Conservation (phyloP, 2,113 vertebrate genomes). For the Callipepla squamata region DNA sequence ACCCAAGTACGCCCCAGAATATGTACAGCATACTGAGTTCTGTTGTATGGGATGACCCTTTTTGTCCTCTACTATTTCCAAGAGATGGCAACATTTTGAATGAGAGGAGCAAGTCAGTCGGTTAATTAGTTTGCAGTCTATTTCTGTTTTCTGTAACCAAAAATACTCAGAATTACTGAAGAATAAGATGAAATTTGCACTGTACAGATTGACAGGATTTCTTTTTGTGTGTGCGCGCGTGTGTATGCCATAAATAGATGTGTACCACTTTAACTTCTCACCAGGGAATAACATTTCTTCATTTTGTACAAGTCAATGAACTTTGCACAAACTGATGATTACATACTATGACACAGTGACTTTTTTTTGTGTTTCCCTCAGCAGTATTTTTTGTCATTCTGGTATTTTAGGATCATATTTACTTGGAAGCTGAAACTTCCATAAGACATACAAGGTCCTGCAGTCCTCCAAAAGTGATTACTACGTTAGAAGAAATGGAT, state of each 20-base stretch:
- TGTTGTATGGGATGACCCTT: neutral
- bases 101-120: neutral
- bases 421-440: neutral
- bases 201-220: neutral
- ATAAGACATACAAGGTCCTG: neutral
- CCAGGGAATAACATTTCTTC: slow-evolving; percentile 15
- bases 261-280: slow-evolving; percentile 21
- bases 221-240: neutral
- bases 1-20: neutral
- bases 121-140: slow-evolving; percentile 15
- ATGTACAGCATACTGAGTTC: neutral
- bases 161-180: neutral
- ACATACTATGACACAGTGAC: neutral
- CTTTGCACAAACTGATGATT: slow-evolving; percentile 48
- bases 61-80: neutral
- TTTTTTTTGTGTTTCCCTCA: slow-evolving; percentile 34
- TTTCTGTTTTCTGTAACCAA: slow-evolving; percentile 18
- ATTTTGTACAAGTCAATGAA: slow-evolving; percentile 30
- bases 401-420: slow-evolving; percentile 7
- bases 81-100: slow-evolving; percentile 7
- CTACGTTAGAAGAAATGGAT: neutral
- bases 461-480: neutral
- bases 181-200: neutral
- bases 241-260: neutral
- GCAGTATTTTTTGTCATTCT: slow-evolving; percentile 27